Percentiles rank a stretch among this genome's conserved stretches.
phyloP scores from a whole-genome alignment of 2,797 vertebrate species.

The Melanotaenia pygmaea region DNA sequence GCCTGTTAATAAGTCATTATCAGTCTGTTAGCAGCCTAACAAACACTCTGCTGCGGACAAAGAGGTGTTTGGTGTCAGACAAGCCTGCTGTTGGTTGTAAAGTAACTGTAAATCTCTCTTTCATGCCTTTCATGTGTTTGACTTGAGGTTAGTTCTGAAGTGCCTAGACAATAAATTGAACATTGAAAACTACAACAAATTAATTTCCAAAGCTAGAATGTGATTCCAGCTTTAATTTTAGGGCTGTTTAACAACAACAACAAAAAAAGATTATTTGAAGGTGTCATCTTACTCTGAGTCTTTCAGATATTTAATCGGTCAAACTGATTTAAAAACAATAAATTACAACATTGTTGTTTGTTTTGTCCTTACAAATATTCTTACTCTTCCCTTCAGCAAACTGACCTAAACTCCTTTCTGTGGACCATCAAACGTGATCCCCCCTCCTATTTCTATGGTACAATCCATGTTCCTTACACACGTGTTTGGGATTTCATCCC shows the following conservation, averaged over 20 bases:
- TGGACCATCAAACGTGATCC: constrained; percentile 93
- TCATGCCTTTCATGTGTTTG: neutral
- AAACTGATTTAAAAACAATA: neutral
- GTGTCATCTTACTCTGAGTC: neutral
- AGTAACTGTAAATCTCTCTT: constrained; percentile 21
- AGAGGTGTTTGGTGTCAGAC: constrained; percentile 60
- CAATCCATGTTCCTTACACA: constrained; percentile 90
- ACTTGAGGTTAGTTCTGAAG: neutral
- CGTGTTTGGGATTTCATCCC: constrained; percentile 92
- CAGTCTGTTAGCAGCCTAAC: constrained; percentile 71
- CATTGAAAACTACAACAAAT: neutral
- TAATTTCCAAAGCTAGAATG: neutral
- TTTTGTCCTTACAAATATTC: neutral
- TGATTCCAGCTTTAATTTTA: neutral
- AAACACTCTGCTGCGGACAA: constrained; percentile 57
- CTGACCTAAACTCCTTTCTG: constrained; percentile 90
- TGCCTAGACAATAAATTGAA: neutral
- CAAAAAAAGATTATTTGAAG: neutral
- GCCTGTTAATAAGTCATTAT: constrained; percentile 80
- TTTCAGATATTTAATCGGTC: neutral
- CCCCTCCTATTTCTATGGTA: constrained; percentile 91
- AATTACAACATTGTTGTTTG: neutral
- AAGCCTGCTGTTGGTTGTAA: constrained; percentile 15
- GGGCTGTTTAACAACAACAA: neutral
- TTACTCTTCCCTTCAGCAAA: constrained; percentile 79